phyloP scores from a whole-genome alignment of 2,113 vertebrate species.

The Brachyhypopomus occidentalis region DNA sequence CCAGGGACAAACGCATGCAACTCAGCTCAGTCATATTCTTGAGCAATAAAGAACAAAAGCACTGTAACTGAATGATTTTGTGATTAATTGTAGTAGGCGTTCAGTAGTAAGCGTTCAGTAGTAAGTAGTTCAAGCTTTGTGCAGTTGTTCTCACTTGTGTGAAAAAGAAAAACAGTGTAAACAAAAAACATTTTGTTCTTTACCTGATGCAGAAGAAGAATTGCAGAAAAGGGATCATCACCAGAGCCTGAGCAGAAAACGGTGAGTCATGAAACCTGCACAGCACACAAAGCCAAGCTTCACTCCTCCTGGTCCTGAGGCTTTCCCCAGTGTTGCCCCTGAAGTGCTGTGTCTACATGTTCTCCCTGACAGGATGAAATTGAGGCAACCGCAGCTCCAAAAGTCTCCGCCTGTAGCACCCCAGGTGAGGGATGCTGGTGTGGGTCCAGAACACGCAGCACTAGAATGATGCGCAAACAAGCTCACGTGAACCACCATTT shows the following conservation, averaged over 20 bases:
- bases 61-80: background rate
- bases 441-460: no score
- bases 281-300: background rate
- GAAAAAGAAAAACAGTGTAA: no score
- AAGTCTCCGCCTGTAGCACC: conserved; percentile 90
- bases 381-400: conserved; percentile 81
- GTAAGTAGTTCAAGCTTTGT: no score
- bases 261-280: conserved; percentile 74
- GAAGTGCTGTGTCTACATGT: background rate
- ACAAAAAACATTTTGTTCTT: background rate
- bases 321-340: background rate
- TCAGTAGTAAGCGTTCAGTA: no score
- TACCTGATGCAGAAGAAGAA: conserved; percentile 85
- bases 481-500: conserved; percentile 13
- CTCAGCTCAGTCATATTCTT: background rate
- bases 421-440: conserved; percentile 76
- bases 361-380: conserved; percentile 84
- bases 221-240: conserved; percentile 94
- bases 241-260: conserved; percentile 88
- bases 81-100: no score
- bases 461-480: no score
- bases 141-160: no score
- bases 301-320: background rate
- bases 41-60: background rate
- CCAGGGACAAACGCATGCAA: background rate